Base-by-base conservation (phyloP, 2,888 invertebrate genomes). In the Anodontia alba region DNA sequence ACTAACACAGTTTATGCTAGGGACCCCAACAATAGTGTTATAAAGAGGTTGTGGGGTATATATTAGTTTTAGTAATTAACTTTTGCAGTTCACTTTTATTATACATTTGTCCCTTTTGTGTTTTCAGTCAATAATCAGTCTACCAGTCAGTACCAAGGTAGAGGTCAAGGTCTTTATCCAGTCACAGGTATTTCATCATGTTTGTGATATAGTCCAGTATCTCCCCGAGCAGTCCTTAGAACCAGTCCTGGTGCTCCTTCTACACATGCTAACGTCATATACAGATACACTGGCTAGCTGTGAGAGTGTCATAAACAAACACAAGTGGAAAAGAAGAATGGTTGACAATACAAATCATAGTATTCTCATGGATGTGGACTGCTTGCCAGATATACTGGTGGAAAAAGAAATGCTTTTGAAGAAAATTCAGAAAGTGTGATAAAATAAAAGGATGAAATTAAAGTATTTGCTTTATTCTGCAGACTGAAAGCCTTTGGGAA, bases 331-430 rank as follows among this genome's bases (percentile, higher is more conserved):
- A n/a, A 29, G 23, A 17, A 84, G 77, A 51, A 29, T 76, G 43
- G 57, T 66, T 20, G 76, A 78, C 8, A 73, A 73, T 33, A 68
- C 78, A 17, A 80, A 77, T 46, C 62, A 78, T 36, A 51, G 66
- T 23, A 78, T 84, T 71, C 26, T 15, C 12, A 20, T 20, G 26
- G 31, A 42, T 20, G 76, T 84, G 7, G 38, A 73, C 15, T 43
- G 43, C 33, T 73, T 84, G 26, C 73, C 80, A 26, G 80, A 80
- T 31, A 36, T 20, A 15, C 62, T 54, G 71, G 83, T 80, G 29
- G 80, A 78, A 15, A 86, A 77, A 62, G 72, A 76, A 67, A 82
- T 81, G 80, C 49, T 80, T 12, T n/a, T 69, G 69, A 86, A 83
- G 54, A 80, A 80, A 72, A 43, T 82, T 43, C 20, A 38, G 0